Base-by-base conservation (phyloP, 1,140 invertebrate species). In the Cardiocondyla obscurior region DNA sequence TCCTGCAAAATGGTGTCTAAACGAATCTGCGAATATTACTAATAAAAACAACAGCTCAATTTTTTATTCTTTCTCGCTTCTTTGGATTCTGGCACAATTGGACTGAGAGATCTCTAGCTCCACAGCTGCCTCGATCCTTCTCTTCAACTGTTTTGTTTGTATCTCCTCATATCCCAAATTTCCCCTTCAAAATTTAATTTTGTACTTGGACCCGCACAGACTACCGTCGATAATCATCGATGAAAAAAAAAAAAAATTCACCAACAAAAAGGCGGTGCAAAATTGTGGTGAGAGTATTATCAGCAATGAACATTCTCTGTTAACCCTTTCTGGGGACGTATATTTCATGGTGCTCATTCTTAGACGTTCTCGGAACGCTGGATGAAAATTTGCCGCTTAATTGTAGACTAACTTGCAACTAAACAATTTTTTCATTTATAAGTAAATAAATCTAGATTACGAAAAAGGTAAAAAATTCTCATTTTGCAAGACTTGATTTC, bases 191-290 rank as follows among this genome's bases (percentile, higher is more conserved):
- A 76, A 64, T 51, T 76, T 74, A n/a, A 44, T 30, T 62, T 64
- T 36, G 8, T 64, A 36, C 36, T 25, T 3, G 16, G 7, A 64
- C 16, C 8, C 16, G 22, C 1, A 6, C 14, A 25, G 22, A 36
- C 14, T 76, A 19, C 49, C 42, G 57, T 49, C 22, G 22, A 28
- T 49, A 46, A 62, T 49, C 28, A 30, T 44, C 30, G 49, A 16
- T 60, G 30, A 60, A 60, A 69, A 67, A 79, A 33, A 16, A 46
- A 44, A 60, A 60, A 69, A 67, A 79, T 79, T 79, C 74, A 79
- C 36, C 62, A 79, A 55, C 62, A 79, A 79, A 42, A 55, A 55
- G n/a, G 7, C 74, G 74, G 62, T 79, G 74, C 74, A 79, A 79
- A 79, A 53, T 67, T 46, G 25, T 46, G 44, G 39, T 53, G 16